Conservation (phyloP, 2,797 vertebrate genomes). For the Rhinophrynus dorsalis region DNA sequence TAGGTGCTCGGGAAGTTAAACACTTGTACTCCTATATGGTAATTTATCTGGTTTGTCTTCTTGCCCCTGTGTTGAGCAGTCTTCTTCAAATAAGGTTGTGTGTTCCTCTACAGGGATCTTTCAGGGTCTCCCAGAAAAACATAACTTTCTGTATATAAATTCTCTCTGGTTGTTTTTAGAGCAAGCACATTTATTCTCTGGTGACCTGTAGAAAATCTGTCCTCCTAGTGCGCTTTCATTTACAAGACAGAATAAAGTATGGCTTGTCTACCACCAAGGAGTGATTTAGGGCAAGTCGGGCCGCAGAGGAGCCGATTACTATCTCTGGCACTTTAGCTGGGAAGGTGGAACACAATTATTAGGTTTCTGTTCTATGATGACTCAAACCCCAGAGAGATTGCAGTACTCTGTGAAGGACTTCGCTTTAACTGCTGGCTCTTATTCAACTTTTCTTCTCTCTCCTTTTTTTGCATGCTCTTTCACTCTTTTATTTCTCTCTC, state of each 20-base stretch:
- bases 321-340: background rate
- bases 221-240: background rate
- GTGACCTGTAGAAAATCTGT: background rate
- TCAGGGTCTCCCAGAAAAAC: background rate
- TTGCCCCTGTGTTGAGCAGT: too few relatives aligned
- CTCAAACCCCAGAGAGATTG: background rate
- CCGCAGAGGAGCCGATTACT: background rate
- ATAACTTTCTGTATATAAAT: background rate
- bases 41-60: too few relatives aligned
- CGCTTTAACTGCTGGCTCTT: background rate
- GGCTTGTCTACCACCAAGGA: background rate
- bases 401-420: background rate
- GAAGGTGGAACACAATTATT: background rate
- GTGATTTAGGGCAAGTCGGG: background rate
- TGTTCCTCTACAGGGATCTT: background rate
- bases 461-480: background rate
- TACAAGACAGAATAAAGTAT: background rate
- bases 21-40: too few relatives aligned
- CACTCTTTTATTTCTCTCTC: too few relatives aligned
- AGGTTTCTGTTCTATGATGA: background rate
- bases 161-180: background rate
- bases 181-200: background rate
- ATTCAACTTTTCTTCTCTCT: background rate
- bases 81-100: too few relatives aligned
- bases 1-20: too few relatives aligned